Percentiles rank a stretch among this genome's conserved stretches.
Conservation (phyloP, 2,797 vertebrate genomes). For the Simalia tracyae region DNA sequence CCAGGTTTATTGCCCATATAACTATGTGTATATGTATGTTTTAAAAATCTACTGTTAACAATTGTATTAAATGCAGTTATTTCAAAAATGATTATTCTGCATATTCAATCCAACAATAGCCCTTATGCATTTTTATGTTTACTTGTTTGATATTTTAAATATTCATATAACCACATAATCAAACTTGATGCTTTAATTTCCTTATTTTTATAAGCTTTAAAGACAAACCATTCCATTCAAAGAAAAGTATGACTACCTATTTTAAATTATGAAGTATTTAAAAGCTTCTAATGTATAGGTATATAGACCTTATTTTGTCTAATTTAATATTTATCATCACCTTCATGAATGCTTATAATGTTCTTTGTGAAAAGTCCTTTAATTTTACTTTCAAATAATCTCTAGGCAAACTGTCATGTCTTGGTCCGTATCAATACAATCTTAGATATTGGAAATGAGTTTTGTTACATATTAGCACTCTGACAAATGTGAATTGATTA, state of each 20-base stretch:
- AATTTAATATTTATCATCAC: background rate
- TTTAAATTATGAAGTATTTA: background rate
- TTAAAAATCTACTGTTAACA: background rate
- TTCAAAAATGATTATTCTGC: background rate
- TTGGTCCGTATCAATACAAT: background rate
- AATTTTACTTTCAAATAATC: background rate
- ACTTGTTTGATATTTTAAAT: background rate
- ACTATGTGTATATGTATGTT: background rate
- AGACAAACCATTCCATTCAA: background rate
- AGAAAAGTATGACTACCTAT: background rate
- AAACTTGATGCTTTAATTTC: background rate
- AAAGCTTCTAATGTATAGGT: background rate
- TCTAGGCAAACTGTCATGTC: no score
- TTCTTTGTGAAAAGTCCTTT: background rate
- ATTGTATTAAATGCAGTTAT: background rate
- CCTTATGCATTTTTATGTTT: background rate
- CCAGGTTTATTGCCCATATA: background rate
- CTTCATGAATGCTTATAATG: background rate
- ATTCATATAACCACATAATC: background rate
- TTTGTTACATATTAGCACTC: background rate
- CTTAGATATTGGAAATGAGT: background rate
- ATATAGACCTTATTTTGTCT: background rate
- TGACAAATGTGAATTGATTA: background rate
- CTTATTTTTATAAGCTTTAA: background rate
- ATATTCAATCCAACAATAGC: background rate